These are phyloP conservation scores for Drosophila nr. perissopoda DNA, from an alignment of 2,888 invertebrate species.

Conservation along the genomic window DNA sequence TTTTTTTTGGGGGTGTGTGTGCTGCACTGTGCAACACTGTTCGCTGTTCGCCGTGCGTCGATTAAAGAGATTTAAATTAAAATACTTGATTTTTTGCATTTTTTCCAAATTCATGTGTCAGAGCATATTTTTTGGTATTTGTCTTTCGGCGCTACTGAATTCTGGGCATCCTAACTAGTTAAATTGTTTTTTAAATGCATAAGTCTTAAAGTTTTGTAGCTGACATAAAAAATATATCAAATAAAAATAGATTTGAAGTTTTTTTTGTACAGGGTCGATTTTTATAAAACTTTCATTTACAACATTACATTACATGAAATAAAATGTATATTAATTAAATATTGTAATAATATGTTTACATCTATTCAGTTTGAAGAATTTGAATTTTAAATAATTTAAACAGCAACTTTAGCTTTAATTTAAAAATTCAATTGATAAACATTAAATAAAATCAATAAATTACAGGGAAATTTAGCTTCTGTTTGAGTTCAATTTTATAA, in stretches of 20 bases:
- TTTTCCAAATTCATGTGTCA: background rate
- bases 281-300: too few relatives aligned
- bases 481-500: background rate
- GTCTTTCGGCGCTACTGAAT: background rate
- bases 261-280: too few relatives aligned
- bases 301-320: too few relatives aligned
- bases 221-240: background rate
- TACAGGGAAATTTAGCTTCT: background rate
- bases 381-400: background rate
- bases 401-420: background rate
- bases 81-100: slow-evolving; percentile 32
- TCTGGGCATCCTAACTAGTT: background rate
- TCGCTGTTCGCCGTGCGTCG: slow-evolving; percentile 19
- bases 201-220: background rate
- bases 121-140: background rate
- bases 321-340: too few relatives aligned
- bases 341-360: background rate
- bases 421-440: background rate
- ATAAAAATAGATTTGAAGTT: too few relatives aligned
- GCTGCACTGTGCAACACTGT: slow-evolving; percentile 6
- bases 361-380: background rate
- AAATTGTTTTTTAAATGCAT: background rate
- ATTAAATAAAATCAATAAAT: background rate
- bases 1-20: slow-evolving; percentile 26
- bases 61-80: slow-evolving; percentile 59